Percentiles rank a stretch among this genome's conserved stretches.
Conservation (phyloP, 2,888 invertebrate genomes). For the Oxyteleia sp. region DNA sequence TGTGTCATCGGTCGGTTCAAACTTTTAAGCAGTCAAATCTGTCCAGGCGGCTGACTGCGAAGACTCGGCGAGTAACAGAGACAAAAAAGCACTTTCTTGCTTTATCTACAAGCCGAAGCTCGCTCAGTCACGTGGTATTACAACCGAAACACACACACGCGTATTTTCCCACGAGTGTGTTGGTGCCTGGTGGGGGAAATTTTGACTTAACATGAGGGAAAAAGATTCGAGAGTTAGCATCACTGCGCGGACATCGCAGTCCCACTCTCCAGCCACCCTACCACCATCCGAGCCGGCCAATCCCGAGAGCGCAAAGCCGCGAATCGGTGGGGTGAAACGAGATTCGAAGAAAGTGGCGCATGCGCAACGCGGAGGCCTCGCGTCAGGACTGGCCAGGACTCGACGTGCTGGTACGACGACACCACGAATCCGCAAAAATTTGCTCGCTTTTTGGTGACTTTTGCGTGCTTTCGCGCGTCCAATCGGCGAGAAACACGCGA, state of each 20-base stretch:
- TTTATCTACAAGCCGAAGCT: constrained; percentile 44
- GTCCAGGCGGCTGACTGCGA: constrained; percentile 33
- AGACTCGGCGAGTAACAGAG: constrained; percentile 31
- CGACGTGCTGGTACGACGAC: constrained; percentile 26
- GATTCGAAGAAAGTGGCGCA: constrained; percentile 67
- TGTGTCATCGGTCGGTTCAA: constrained; percentile 43
- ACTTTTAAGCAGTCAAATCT: constrained; percentile 58
- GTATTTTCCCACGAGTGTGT: neutral
- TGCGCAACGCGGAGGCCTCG: constrained; percentile 40
- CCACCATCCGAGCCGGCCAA: constrained; percentile 27
- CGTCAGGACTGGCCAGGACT: constrained; percentile 41
- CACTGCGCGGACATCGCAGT: constrained; percentile 30
- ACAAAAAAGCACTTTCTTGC: constrained; percentile 8
- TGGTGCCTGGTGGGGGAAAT: constrained; percentile 25
- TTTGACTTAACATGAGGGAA: constrained; percentile 53
- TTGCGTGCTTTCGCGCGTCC: constrained; percentile 6
- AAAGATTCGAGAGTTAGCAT: constrained; percentile 56
- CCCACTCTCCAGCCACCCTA: constrained; percentile 47
- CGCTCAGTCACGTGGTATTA: constrained; percentile 39
- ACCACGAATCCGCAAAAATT: constrained; percentile 22
- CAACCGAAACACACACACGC: constrained; percentile 31
- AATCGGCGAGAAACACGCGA: constrained; percentile 23
- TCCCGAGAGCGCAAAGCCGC: neutral
- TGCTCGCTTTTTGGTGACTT: constrained; percentile 32
- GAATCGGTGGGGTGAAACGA: constrained; percentile 41